These are phyloP conservation scores for Mus spicilegus DNA, from an alignment of 2,113 vertebrate genomes.

Conservation along the genomic window DNA sequence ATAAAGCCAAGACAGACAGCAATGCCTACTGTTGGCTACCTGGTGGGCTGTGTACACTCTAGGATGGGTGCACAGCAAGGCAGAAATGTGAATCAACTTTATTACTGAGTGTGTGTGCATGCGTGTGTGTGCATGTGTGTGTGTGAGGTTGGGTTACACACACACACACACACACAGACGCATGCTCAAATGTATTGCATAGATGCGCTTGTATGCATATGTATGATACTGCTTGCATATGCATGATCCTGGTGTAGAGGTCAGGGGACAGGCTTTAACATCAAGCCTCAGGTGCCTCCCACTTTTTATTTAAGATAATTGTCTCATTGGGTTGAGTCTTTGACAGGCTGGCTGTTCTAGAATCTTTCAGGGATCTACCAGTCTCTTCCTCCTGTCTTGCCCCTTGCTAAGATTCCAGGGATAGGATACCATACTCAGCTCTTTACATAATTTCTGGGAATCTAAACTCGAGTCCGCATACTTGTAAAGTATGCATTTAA, in stretches of 20 bases:
- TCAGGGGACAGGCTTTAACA: neutral
- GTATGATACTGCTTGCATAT: too few relatives aligned
- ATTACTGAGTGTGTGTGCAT: neutral
- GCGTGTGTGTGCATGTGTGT: neutral
- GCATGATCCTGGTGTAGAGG: neutral
- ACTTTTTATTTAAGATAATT: neutral
- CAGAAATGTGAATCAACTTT: neutral
- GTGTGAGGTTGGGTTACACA: too few relatives aligned
- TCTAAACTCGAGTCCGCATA: neutral
- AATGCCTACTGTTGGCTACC: neutral
- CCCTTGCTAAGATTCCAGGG: neutral
- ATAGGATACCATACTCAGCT: neutral
- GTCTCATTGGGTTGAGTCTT: neutral
- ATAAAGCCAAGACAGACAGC: rapidly evolving
- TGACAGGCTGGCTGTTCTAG: neutral
- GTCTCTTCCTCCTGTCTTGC: neutral
- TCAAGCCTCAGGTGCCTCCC: neutral
- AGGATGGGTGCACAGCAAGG: neutral
- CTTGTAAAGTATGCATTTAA: neutral
- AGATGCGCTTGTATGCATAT: neutral
- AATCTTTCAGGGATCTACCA: neutral
- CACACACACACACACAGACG: too few relatives aligned
- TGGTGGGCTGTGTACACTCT: rapidly evolving
- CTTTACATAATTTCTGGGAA: neutral
- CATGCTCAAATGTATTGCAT: too few relatives aligned